phyloP scores from a whole-genome alignment of 2,113 vertebrate species.

The Pungitius pungitius region DNA sequence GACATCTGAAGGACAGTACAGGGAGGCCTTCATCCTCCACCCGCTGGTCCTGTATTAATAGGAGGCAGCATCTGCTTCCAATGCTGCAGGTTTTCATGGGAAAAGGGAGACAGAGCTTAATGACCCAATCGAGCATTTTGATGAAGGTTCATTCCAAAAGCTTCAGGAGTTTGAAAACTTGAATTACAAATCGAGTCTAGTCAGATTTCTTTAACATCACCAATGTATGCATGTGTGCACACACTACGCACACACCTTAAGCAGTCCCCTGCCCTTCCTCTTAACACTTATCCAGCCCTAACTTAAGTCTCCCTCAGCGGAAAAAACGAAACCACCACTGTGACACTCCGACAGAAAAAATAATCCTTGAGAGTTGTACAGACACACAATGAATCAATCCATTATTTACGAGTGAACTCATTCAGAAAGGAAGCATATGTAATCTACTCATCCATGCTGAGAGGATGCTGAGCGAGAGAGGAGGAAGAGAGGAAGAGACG shows the following conservation, averaged over 20 bases:
- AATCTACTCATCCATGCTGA: slow-evolving; percentile 79
- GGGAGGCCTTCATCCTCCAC: slow-evolving; percentile 58
- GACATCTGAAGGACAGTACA: slow-evolving; percentile 67
- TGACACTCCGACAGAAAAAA: slow-evolving; percentile 41
- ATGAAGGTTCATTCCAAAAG: slow-evolving; percentile 19
- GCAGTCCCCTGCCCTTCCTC: slow-evolving; percentile 9
- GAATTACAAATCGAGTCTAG: slow-evolving; percentile 23
- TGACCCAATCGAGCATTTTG: slow-evolving; percentile 46
- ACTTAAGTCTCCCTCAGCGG: slow-evolving; percentile 57
- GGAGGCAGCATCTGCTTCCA: slow-evolving; percentile 72
- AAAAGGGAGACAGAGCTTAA: slow-evolving; percentile 33
- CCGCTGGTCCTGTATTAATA: slow-evolving; percentile 63
- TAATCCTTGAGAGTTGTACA: slow-evolving; percentile 67
- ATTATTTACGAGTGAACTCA: slow-evolving; percentile 79
- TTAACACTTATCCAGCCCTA: slow-evolving; percentile 30
- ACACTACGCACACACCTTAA: not conserved
- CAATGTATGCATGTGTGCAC: slow-evolving; percentile 9
- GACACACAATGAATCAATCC: slow-evolving; percentile 77
- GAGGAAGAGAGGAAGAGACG: slow-evolving; percentile 58
- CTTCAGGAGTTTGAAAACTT: slow-evolving; percentile 23
- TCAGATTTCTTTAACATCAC: slow-evolving; percentile 19
- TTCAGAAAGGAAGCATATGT: slow-evolving; percentile 80
- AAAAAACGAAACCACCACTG: slow-evolving; percentile 58
- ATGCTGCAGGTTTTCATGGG: slow-evolving; percentile 64
- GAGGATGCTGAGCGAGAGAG: slow-evolving; percentile 66